These are phyloP conservation scores for Pithys albifrons DNA, from an alignment of 2,113 vertebrate species.

Conservation along the genomic window DNA sequence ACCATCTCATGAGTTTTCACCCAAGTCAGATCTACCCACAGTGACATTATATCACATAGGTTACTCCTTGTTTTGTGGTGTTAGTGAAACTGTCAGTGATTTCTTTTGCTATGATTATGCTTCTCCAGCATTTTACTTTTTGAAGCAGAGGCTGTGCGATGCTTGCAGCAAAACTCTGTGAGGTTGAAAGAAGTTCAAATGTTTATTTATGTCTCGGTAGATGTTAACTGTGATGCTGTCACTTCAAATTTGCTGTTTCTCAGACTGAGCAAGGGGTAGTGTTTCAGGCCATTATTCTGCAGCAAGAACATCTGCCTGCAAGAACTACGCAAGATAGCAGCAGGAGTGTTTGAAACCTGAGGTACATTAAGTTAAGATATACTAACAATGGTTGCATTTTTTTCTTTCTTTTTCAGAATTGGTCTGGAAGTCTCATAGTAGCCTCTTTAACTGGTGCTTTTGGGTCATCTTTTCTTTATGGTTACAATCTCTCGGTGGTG, in stretches of 20 bases:
- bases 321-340: background rate
- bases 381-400: background rate
- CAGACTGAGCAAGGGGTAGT: background rate
- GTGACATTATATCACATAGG: background rate
- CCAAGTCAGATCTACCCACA: background rate
- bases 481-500: slow-evolving; percentile 90
- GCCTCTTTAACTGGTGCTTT: slow-evolving; percentile 85
- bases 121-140: background rate
- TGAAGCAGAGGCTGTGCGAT: background rate
- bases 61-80: background rate
- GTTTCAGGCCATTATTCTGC: background rate
- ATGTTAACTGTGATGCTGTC: background rate
- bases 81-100: background rate
- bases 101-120: background rate
- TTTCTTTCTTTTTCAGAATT: slow-evolving; percentile 69
- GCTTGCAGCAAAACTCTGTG: background rate
- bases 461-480: slow-evolving; percentile 90
- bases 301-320: background rate
- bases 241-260: background rate
- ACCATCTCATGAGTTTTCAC: background rate
- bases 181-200: background rate
- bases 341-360: background rate
- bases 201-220: background rate
- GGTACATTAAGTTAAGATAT: background rate
- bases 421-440: slow-evolving; percentile 79